Evolutionary conservation across 1,140 invertebrate genomes (phyloP), one percentile per base, ranked within the genome.

Genomic region (Rhagoletis pomonella): DNA sequence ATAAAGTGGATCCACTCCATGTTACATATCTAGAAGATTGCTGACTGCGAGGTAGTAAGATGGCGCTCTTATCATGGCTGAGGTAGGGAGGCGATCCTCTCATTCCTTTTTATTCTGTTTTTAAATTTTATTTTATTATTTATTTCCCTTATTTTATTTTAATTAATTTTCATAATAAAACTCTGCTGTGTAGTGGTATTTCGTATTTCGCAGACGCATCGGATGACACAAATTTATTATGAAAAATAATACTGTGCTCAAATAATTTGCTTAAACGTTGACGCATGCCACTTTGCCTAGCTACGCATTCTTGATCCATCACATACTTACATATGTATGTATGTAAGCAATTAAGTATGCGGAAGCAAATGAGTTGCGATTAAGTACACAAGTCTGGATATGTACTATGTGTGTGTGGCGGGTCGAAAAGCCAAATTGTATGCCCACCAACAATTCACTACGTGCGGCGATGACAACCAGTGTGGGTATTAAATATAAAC

Each of bases 191-290:
- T 29, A 29, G 29, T 29, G 29, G 29, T 29, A 29, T 29, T 29
- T 29, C 0, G 29, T 29, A 0, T 29, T 29, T 29, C 29, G 29
- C 65, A 67, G 65, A 73, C 14, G 44, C 12, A 4, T 0, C 4
- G 12, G 12, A 81, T 14, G 47, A 81, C 47, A 81, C 73, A 81
- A n/a, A 81, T 55, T 81, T 81, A 10, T 55, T 81, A 42, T 73
- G 67, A 73, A 73, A 44, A 73, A 73, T 73, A 73, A 73, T 47
- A 47, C 39, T 12, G 73, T 55, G 47, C 55, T 81, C 47, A 55
- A 81, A 55, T 81, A 81, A 81, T 81, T 81, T 81, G 47, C 47
- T 55, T 81, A 55, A 81, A 81, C 47, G 73, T 50, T 81, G 47
- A 47, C 73, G 47, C 47, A 81, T 73, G 67, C 14, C 44, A 44